Evolutionary conservation across 2,113 vertebrate genomes (phyloP), one percentile per base, ranked within the genome.

Genomic region (Gymnocephalus cernua): DNA sequence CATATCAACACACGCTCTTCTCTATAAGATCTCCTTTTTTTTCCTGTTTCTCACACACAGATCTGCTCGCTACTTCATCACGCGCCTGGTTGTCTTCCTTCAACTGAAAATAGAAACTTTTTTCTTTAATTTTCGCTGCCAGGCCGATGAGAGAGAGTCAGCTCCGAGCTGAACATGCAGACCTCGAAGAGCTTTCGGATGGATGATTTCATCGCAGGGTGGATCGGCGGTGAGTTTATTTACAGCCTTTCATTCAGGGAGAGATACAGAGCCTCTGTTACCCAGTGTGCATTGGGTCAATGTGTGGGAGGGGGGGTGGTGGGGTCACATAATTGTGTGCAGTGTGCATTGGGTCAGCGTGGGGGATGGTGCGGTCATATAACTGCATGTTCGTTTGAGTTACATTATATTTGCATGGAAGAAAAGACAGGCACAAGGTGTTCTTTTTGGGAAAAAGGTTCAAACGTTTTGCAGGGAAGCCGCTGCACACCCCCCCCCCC

Each of bases 121-220:
- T 4, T 23, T 54, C 13, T n/a, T 54, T 27, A 1, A 13, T 11
- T 41, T 0, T 14, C 6, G 9, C n/a, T 61, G 65, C 7, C 38
- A 41, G 38, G 38, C 56, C 2, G 62, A 74, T 78, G 83, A 82
- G 15, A 13, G n/a, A 8, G 12, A 1, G 2, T 5, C 12, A 3
- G 61, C 47, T 71, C 48, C 29, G 54, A 76, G 19, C 6, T 32
- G 21, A 83, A 85, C 21, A 89, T 93, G 93, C 76, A 89, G 41
- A 58, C 21, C 38, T 88, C 87, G 3, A 83, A 90, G 41, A 88
- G 74, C 27, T 94, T 96, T 65, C 76, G 80, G 5, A 0, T 95
- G 87, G 94, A 95, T 50, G 95, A 95, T 64, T 96, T 96, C 44
- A 11, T 96, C 15, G 95, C 95, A 11, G 95, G 95, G 80, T 95